Evolutionary conservation across 2,888 invertebrate genomes (phyloP).

Genomic region (Psylliodes chrysocephalus): DNA sequence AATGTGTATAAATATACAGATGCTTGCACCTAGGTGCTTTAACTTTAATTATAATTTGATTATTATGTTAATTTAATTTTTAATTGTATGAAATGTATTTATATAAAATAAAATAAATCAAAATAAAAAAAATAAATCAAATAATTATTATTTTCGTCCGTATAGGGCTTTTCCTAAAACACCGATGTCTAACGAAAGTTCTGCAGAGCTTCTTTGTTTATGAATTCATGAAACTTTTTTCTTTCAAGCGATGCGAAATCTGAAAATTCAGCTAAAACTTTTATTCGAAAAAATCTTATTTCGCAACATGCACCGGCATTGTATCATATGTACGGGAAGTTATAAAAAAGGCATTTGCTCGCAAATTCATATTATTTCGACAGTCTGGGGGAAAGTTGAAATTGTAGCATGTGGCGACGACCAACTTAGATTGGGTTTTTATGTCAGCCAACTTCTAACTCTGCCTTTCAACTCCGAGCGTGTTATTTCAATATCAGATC

Average conservation of each 20-base stretch:
- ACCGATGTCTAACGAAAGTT: too few species aligned
- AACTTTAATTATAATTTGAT: too few species aligned
- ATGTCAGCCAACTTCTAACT: constrained; percentile 48
- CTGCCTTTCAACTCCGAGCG: constrained; percentile 47
- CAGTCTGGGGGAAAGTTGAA: constrained; percentile 52
- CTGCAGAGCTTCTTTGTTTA: too few species aligned
- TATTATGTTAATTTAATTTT: too few species aligned
- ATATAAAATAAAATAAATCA: too few species aligned
- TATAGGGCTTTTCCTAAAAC: too few species aligned
- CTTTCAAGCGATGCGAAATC: constrained; percentile 7
- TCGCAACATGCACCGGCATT: constrained; percentile 30
- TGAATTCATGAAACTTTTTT: constrained; percentile 14
- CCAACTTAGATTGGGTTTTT: constrained; percentile 59
- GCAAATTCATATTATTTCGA: constrained; percentile 52
- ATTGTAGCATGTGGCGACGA: constrained; percentile 58
- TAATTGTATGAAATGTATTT: too few species aligned
- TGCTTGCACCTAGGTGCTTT: too few species aligned
- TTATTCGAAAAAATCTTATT: constrained; percentile 32
- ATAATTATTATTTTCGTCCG: too few species aligned
- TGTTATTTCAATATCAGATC: constrained; percentile 60
- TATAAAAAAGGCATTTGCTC: constrained; percentile 48
- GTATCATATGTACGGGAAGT: constrained; percentile 40
- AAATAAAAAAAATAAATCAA: too few species aligned
- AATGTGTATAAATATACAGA: too few species aligned
- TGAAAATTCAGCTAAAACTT: constrained; percentile 25